These are phyloP conservation scores for Fulmarus glacialis DNA, from an alignment of 2,113 vertebrate species.

Conservation along the genomic window DNA sequence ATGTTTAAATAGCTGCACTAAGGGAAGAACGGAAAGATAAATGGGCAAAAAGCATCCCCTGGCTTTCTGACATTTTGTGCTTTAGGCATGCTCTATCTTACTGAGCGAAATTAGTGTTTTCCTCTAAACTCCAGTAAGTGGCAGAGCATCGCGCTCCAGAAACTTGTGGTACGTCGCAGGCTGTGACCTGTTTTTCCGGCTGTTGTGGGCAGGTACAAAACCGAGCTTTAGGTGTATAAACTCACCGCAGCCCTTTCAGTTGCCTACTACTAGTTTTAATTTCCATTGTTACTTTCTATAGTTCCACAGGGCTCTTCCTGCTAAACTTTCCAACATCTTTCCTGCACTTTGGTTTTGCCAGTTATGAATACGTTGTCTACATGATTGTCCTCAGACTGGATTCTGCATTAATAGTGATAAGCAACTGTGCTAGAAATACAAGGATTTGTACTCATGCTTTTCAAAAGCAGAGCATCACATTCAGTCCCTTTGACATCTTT, in stretches of 20 bases:
- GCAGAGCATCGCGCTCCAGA: accelerated
- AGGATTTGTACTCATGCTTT: not conserved
- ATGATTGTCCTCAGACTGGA: not conserved
- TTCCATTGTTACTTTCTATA: accelerated
- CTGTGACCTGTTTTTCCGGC: accelerated
- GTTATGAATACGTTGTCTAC: accelerated
- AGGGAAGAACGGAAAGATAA: not conserved
- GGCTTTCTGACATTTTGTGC: not conserved
- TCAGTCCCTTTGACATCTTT: not conserved
- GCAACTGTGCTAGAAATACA: not conserved
- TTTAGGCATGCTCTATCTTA: not conserved
- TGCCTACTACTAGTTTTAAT: accelerated
- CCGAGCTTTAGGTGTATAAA: accelerated
- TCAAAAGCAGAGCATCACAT: not conserved
- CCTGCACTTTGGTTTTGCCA: not conserved
- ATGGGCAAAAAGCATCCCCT: not conserved
- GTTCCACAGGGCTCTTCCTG: not conserved
- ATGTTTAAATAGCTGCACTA: not conserved
- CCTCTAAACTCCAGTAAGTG: not conserved
- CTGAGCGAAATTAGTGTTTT: not conserved
- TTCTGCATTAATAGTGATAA: not conserved
- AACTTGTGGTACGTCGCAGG: accelerated
- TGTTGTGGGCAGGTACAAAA: accelerated
- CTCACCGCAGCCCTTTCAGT: not conserved
- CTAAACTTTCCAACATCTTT: not conserved